phyloP scores from a whole-genome alignment of 2,888 invertebrate species.

The Limnephilus lunatus region DNA sequence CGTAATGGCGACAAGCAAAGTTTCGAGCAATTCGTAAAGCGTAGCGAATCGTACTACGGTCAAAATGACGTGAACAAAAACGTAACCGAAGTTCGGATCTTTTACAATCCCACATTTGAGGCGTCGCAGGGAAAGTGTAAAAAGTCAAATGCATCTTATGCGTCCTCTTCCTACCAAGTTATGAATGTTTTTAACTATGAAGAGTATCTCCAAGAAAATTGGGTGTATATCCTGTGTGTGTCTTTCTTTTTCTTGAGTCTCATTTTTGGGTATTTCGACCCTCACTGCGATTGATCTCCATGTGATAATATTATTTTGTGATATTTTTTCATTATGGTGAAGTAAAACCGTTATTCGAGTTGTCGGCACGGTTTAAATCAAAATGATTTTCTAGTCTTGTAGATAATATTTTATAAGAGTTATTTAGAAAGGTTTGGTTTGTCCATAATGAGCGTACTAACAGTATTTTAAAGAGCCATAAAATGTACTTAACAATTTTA shows the following conservation, averaged over 20 bases:
- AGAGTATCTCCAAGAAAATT: slow-evolving; percentile 55
- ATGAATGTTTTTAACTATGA: slow-evolving; percentile 23
- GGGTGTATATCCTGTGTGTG: slow-evolving; percentile 54
- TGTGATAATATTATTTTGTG: background rate
- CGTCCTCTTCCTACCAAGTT: background rate
- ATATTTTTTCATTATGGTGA: background rate
- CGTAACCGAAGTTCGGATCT: slow-evolving; percentile 74
- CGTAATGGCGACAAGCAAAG: slow-evolving; percentile 69
- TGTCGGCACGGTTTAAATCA: background rate
- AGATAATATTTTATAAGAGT: background rate
- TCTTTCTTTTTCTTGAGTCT: slow-evolving; percentile 41
- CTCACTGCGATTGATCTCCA: slow-evolving; percentile 29
- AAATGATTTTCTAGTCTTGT: background rate
- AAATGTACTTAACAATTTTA: too few species aligned
- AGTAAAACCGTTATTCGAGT: background rate
- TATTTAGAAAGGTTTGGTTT: too few species aligned
- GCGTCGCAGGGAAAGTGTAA: slow-evolving; percentile 56
- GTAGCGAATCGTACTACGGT: slow-evolving; percentile 75
- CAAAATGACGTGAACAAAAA: slow-evolving; percentile 69
- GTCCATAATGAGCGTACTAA: too few species aligned
- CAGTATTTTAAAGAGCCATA: too few species aligned
- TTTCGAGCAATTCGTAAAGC: slow-evolving; percentile 74
- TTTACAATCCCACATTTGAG: slow-evolving; percentile 75
- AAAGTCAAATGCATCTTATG: background rate
- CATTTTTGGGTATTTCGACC: slow-evolving; percentile 51